Conservation (phyloP, 2,797 vertebrate species). For the Lithobates pipiens region DNA sequence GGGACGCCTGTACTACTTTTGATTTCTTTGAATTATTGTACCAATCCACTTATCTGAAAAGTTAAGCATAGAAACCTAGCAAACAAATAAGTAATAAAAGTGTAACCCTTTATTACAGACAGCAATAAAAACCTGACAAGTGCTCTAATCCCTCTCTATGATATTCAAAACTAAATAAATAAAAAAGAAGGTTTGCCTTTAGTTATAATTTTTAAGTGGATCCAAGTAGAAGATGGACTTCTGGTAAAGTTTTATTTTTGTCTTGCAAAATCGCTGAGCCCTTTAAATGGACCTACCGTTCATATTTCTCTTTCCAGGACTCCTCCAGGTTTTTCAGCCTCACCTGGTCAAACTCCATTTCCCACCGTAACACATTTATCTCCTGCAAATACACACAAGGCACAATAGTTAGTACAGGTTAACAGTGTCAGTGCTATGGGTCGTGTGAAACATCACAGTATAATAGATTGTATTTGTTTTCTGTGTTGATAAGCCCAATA, state of each 20-base stretch:
- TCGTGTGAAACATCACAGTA: not conserved
- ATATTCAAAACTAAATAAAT: no score
- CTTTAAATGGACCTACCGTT: slow-evolving; percentile 74
- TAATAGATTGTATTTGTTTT: slow-evolving; percentile 8
- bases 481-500: slow-evolving; percentile 15
- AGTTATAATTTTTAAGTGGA: no score
- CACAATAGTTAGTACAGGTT: not conserved
- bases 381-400: slow-evolving; percentile 75
- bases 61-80: no score
- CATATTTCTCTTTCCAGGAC: slow-evolving; percentile 84
- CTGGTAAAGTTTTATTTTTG: not conserved
- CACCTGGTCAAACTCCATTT: slow-evolving; percentile 88
- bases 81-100: no score
- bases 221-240: no score
- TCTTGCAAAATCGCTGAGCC: not conserved
- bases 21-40: no score
- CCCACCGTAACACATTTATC: slow-evolving; percentile 90
- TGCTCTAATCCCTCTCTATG: no score
- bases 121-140: no score
- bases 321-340: slow-evolving; percentile 87
- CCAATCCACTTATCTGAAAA: no score
- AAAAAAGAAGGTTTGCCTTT: no score
- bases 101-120: no score
- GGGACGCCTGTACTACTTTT: no score
- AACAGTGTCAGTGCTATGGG: not conserved